Evolutionary conservation across 2,888 invertebrate genomes (phyloP).

Genomic region (Parnassius smintheus): DNA sequence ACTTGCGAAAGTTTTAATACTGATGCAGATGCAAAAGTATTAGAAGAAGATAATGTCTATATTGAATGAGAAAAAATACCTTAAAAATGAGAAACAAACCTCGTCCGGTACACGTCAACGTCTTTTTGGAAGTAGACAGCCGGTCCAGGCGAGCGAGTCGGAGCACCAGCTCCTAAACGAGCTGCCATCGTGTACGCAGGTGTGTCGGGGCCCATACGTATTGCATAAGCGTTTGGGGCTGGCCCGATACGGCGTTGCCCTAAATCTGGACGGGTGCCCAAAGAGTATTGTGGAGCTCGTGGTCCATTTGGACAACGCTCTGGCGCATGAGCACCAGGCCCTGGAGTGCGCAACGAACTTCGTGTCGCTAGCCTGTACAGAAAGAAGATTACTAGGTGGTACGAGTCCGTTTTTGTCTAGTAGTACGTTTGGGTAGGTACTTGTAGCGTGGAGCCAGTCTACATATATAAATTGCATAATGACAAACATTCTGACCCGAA

Average conservation of each 20-base stretch:
- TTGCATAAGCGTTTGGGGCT: constrained; percentile 83
- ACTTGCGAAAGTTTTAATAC: too few relatives aligned
- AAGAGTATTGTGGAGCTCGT: constrained; percentile 81
- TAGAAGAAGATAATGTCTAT: too few relatives aligned
- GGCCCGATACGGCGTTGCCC: constrained; percentile 74
- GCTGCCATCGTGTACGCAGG: constrained; percentile 71
- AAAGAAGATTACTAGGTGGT: neutral
- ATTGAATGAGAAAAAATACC: neutral
- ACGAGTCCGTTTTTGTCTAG: too few relatives aligned
- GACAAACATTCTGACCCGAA: too few relatives aligned
- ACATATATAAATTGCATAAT: too few relatives aligned
- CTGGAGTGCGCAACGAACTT: constrained; percentile 67
- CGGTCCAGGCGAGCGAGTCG: constrained; percentile 72
- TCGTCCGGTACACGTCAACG: constrained; percentile 57
- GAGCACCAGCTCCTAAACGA: constrained; percentile 52
- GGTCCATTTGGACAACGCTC: constrained; percentile 77
- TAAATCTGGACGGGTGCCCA: constrained; percentile 71
- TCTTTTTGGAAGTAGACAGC: constrained; percentile 76
- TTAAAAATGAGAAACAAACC: constrained; percentile 40
- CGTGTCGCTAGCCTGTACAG: constrained; percentile 46
- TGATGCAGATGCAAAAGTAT: too few relatives aligned
- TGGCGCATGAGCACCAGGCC: constrained; percentile 84
- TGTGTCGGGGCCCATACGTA: constrained; percentile 66
- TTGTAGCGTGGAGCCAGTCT: too few relatives aligned
- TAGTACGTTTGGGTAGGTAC: too few relatives aligned